Conservation (phyloP, 2,113 vertebrate species). For the Misgurnus mizolepis region DNA sequence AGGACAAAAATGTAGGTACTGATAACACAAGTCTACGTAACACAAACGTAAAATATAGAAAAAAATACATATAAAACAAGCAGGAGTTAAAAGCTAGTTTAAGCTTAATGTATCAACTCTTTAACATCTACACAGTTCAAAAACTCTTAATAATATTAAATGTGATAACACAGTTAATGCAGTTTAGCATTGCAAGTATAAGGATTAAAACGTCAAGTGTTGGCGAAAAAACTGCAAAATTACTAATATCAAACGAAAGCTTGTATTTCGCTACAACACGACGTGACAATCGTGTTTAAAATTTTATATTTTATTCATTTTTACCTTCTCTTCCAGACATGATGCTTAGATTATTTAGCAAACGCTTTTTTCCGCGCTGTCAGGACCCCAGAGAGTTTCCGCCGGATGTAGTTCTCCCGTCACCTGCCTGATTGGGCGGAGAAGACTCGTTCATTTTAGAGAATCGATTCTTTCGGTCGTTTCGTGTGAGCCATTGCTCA, state of each 20-base stretch:
- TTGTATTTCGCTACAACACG: neutral
- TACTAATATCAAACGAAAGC: too few relatives aligned
- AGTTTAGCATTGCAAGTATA: neutral
- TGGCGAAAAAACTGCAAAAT: too few relatives aligned
- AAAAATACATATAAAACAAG: too few relatives aligned
- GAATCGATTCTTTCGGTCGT: neutral
- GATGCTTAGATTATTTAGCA: slow-evolving; percentile 4
- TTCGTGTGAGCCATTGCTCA: neutral
- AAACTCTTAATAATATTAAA: too few relatives aligned
- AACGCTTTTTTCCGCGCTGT: slow-evolving; percentile 49
- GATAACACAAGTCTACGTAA: neutral
- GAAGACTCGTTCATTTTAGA: neutral
- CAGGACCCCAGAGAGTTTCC: neutral
- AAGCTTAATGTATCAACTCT: too few relatives aligned
- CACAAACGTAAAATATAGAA: neutral
- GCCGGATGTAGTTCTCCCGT: slow-evolving; percentile 60
- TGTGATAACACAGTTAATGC: neutral
- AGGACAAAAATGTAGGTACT: too few relatives aligned
- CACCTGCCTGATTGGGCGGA: slow-evolving; percentile 54
- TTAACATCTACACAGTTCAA: too few relatives aligned
- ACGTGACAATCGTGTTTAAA: fast-evolving
- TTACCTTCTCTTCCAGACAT: slow-evolving; percentile 82
- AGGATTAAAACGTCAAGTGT: neutral
- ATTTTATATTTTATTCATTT: neutral
- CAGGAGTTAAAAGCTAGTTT: too few relatives aligned